Evolutionary conservation across 2,113 vertebrate species (phyloP), one percentile per base, ranked within the genome.

Genomic region (Thamnophis sirtalis): DNA sequence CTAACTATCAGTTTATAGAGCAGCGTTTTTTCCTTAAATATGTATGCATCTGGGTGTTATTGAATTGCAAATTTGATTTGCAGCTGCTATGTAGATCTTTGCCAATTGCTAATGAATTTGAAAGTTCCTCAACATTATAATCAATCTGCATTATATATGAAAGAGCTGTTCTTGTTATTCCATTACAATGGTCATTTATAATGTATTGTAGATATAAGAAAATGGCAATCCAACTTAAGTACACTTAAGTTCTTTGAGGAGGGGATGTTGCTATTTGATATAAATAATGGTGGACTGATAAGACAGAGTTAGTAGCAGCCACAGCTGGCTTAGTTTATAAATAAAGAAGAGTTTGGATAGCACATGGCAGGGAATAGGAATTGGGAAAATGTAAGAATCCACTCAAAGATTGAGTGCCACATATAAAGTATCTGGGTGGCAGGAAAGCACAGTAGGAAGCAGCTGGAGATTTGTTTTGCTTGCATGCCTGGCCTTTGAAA

Each of bases 91-190:
- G 85, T 38, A 63, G n/a, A 91, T 91, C 90, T 63, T 58, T 87
- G 90, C 56, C 85, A 91, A 87, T 53, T 53, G 22, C 49, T 91
- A 91, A 91, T 91, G 56, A 86, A 91, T 86, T 33, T 85, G 68
- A 24, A 87, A 4, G 48, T 63, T 87, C 49, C 51, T 91, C 85
- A 91, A 86, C 50, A 63, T 51, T 87, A 87, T 33, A 91, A 91
- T 91, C 84, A 91, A 87, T 43, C n/a, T 53, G 49, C 56, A 87
- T 87, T 91, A 68, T 86, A 91, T 91, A 87, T 51, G 56, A 91
- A 91, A 91, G 56, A 63, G 28, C 56, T 63, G 33, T n/a, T 86
- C 48, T 51, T 28, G 26, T 86, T 53, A 33, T 54, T 60, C 63
- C 49, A 22, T 43, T 68, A 68, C n/a, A 68, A 63, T 51, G 24